These are phyloP conservation scores for Hyles vespertilio DNA, from an alignment of 1,140 invertebrate genomes.

Conservation along the genomic window DNA sequence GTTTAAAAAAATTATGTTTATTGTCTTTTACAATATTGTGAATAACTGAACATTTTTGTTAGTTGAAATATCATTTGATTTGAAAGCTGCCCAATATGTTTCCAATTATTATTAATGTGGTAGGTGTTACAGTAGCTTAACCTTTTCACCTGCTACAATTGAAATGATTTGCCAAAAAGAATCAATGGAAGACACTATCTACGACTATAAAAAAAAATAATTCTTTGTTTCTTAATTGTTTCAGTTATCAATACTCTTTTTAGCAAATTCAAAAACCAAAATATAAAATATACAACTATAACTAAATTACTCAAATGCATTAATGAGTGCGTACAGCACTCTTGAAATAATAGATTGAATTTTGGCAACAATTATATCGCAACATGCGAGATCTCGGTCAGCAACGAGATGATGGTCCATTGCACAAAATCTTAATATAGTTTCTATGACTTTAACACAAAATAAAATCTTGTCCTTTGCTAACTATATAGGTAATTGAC, in stretches of 20 bases:
- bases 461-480: conserved; percentile 65
- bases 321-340: conserved; percentile 41
- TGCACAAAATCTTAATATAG: conserved; percentile 68
- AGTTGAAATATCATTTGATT: conserved; percentile 13
- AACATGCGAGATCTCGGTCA: conserved; percentile 32
- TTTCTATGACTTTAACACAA: conserved; percentile 64
- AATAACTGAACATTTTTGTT: conserved; percentile 10
- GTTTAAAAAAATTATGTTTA: conserved; percentile 44
- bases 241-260: conserved; percentile 39
- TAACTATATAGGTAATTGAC: conserved; percentile 71
- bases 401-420: conserved; percentile 46
- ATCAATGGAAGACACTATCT: conserved; percentile 64
- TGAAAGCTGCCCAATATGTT: conserved; percentile 17
- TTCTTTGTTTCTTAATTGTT: conserved; percentile 19
- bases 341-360: conserved; percentile 29
- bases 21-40: conserved; percentile 48
- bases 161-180: conserved; percentile 62
- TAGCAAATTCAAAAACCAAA: conserved; percentile 38
- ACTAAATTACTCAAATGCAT: conserved; percentile 71
- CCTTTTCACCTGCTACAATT: conserved; percentile 62
- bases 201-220: conserved; percentile 22
- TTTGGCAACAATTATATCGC: conserved; percentile 47
- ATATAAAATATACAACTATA: conserved; percentile 45
- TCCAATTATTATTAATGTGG: conserved; percentile 21
- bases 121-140: conserved; percentile 26